phyloP scores from a whole-genome alignment of 2,888 invertebrate species.

The Rhamphomyia laevipes region DNA sequence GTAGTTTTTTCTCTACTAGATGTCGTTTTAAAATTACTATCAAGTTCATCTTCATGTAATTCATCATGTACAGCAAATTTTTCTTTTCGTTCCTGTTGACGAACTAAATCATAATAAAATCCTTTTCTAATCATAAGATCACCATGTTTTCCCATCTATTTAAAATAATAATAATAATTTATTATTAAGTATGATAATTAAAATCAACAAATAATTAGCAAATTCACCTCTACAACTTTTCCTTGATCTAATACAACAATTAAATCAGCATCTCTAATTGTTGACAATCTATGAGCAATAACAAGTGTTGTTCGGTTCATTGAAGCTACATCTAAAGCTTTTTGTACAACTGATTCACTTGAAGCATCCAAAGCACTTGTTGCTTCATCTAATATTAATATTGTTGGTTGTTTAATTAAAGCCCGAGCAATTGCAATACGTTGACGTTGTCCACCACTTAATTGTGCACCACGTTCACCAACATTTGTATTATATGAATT shows the following conservation, averaged over 20 bases:
- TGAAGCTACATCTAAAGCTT: conserved; percentile 72
- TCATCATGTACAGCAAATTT: background rate
- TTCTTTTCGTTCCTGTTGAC: conserved; percentile 53
- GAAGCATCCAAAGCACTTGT: conserved; percentile 91
- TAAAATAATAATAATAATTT: background rate
- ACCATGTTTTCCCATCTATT: conserved; percentile 72
- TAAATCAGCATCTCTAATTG: conserved; percentile 79
- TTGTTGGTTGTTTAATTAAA: conserved; percentile 76
- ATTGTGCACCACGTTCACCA: conserved; percentile 82
- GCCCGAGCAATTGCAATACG: conserved; percentile 91
- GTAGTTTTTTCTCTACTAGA: no score
- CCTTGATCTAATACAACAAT: conserved; percentile 86
- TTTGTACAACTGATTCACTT: conserved; percentile 83
- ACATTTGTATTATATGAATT: conserved; percentile 73
- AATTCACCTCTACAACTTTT: conserved; percentile 64
- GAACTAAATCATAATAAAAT: conserved; percentile 73
- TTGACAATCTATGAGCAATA: conserved; percentile 88
- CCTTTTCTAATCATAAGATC: conserved; percentile 66
- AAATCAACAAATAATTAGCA: conserved; percentile 7
- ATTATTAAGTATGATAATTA: no score
- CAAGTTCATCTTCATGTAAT: no score
- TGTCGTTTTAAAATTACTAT: no score
- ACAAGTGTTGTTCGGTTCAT: conserved; percentile 84
- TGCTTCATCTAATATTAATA: conserved; percentile 87
- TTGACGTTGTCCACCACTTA: conserved; percentile 93